Conservation (phyloP, 2,888 invertebrate genomes). For the Nesidiocoris tenuis region DNA sequence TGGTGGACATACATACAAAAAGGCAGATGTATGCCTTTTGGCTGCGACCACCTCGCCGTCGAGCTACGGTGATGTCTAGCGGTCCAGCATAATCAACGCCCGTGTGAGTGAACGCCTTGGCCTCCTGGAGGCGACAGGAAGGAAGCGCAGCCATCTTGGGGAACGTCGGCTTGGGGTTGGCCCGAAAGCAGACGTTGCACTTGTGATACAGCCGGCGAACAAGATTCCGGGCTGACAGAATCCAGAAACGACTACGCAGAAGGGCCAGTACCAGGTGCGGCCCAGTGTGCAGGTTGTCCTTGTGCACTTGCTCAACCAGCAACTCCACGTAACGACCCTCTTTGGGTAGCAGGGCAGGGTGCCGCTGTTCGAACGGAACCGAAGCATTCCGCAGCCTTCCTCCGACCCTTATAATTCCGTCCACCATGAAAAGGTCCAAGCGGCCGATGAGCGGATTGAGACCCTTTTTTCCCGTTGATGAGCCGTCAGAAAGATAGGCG, state of each 20-base stretch:
- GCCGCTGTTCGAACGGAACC: slow-evolving; percentile 38
- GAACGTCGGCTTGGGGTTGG: slow-evolving; percentile 10
- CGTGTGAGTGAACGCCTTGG: not conserved
- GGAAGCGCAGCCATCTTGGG: slow-evolving; percentile 42
- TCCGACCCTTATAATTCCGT: slow-evolving; percentile 1
- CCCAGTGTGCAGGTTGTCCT: slow-evolving; percentile 15
- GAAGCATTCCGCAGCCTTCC: too few species aligned
- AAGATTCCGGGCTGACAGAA: slow-evolving; percentile 7
- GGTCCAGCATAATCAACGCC: slow-evolving; percentile 50
- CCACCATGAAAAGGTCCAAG: not conserved
- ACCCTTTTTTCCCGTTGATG: too few species aligned
- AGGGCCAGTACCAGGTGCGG: slow-evolving; percentile 3
- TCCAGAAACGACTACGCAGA: not conserved
- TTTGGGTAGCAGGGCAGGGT: slow-evolving; percentile 9
- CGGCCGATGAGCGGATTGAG: too few species aligned
- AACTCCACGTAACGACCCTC: not conserved
- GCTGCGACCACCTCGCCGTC: not conserved
- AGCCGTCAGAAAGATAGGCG: too few species aligned
- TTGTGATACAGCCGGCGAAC: slow-evolving; percentile 12
- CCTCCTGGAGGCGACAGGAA: not conserved
- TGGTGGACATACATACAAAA: too few species aligned
- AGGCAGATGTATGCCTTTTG: slow-evolving; percentile 44
- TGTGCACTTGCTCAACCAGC: slow-evolving; percentile 11
- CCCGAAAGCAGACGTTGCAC: not conserved
- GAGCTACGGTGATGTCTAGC: slow-evolving; percentile 30